phyloP scores from a whole-genome alignment of 2,888 invertebrate genomes.

The Nowickia ferox region DNA sequence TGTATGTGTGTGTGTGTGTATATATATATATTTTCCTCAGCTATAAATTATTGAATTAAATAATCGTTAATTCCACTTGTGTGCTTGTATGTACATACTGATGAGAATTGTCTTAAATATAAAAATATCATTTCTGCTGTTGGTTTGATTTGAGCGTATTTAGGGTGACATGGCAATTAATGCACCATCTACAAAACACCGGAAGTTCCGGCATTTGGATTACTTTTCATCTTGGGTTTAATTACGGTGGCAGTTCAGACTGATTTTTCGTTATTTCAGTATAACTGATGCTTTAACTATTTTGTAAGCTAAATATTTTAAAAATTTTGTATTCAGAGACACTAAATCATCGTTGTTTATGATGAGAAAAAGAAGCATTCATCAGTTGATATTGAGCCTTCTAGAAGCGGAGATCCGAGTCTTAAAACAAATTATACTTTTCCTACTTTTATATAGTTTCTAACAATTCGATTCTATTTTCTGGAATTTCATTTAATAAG shows the following conservation, averaged over 20 bases:
- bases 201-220: conserved; percentile 54
- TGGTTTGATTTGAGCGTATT: conserved; percentile 1
- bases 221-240: conserved; percentile 44
- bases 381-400: no score
- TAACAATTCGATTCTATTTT: no score
- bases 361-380: no score
- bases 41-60: conserved; percentile 65
- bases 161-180: conserved; percentile 49
- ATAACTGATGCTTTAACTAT: not conserved
- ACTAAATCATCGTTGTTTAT: no score
- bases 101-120: conserved; percentile 46
- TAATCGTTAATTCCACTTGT: conserved; percentile 42
- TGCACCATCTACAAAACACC: conserved; percentile 24
- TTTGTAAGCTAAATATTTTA: not conserved
- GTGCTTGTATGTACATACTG: not conserved
- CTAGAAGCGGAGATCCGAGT: no score
- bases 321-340: not conserved
- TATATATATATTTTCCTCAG: not conserved
- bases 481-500: no score
- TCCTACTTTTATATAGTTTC: no score
- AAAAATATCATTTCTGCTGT: not conserved
- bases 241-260: not conserved
- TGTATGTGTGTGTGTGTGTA: not conserved
- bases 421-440: no score
- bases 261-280: not conserved